A percentile compares a stretch with the other conserved stretches of the same genome.
These are phyloP conservation scores for Rattus rattus DNA, from an alignment of 2,113 vertebrate genomes.

Conservation along the genomic window DNA sequence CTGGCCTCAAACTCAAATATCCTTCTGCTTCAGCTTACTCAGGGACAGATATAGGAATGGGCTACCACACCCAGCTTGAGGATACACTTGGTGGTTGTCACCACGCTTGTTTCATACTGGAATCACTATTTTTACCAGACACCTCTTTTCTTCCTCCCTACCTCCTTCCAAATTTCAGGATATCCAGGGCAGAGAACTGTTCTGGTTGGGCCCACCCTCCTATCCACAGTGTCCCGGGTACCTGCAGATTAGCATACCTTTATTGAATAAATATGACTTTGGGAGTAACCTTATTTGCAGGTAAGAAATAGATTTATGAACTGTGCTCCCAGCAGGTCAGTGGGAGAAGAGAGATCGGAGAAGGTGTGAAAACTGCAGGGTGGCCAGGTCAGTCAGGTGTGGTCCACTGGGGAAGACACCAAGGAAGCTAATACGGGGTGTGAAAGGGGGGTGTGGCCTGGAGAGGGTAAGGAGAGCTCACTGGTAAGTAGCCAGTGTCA, in stretches of 20 bases:
- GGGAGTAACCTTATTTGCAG: not conserved
- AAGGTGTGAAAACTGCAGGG: not conserved
- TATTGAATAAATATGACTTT: not conserved
- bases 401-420: not conserved
- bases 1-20: not conserved
- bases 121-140: not conserved
- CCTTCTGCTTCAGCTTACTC: not conserved
- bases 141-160: not conserved
- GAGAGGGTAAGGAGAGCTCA: not conserved
- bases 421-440: not conserved
- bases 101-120: not conserved
- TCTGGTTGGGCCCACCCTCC: not conserved
- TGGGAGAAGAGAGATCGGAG: not conserved
- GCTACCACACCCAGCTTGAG: not conserved
- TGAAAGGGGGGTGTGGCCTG: not conserved
- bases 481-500: not conserved
- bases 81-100: not conserved
- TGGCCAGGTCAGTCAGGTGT: not conserved
- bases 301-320: not conserved
- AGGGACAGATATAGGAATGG: not conserved
- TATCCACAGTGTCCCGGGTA: not conserved
- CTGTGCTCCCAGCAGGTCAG: not conserved
- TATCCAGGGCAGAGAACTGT: not conserved
- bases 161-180: not conserved
- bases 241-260: not conserved